Conservation (phyloP, 2,113 vertebrate genomes). For the Neodon shergylaensis region DNA sequence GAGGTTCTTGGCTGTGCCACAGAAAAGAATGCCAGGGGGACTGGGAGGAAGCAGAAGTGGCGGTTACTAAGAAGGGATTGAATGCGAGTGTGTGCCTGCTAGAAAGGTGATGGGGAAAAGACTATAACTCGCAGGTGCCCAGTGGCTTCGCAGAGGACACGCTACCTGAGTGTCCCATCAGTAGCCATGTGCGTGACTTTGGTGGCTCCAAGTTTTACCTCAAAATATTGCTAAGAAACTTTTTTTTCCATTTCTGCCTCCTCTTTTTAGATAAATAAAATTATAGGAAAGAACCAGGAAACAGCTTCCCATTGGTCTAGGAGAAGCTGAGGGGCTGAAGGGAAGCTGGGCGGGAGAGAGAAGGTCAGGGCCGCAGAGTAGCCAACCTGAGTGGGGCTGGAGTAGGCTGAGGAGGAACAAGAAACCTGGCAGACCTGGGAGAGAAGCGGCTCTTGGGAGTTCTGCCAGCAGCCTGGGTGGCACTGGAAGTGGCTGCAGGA, state of each 20-base stretch:
- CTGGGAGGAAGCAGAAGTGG: not conserved
- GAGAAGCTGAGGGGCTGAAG: not conserved
- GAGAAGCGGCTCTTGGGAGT: not conserved
- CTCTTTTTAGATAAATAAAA: not conserved
- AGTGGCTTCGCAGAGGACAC: not conserved
- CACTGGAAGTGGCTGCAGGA: not conserved
- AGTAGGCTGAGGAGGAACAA: not conserved
- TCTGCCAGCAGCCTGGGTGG: not conserved
- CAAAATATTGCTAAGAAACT: not conserved
- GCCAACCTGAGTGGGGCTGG: no score
- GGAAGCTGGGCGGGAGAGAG: not conserved
- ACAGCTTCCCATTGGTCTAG: not conserved
- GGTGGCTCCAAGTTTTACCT: not conserved
- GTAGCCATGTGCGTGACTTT: not conserved
- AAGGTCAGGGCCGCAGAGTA: not conserved
- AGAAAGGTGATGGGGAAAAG: not conserved
- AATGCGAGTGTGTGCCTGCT: not conserved
- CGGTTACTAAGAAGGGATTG: not conserved
- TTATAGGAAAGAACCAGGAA: not conserved
- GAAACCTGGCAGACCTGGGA: not conserved
- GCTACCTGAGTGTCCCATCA: not conserved
- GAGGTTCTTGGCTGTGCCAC: not conserved
- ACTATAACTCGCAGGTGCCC: not conserved
- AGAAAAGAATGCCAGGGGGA: not conserved
- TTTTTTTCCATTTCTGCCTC: no score